phyloP scores from a whole-genome alignment of 2,888 invertebrate genomes.

The Drosophila gaucha region DNA sequence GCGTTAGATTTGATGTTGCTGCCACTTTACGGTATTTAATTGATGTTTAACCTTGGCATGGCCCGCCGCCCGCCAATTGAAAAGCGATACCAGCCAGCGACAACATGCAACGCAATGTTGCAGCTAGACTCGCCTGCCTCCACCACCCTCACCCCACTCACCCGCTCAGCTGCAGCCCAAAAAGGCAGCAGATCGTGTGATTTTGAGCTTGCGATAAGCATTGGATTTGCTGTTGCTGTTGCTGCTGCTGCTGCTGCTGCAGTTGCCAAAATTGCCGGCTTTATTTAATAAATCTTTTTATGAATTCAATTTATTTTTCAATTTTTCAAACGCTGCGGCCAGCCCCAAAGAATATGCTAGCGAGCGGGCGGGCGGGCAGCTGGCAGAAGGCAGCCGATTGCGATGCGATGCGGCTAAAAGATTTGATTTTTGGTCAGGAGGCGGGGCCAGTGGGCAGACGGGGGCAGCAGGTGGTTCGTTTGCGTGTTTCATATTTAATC shows the following conservation, averaged over 20 bases:
- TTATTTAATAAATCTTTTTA: conserved; percentile 75
- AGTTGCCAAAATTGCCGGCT: conserved; percentile 67
- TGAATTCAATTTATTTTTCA: conserved; percentile 74
- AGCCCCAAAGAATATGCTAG: conserved; percentile 22
- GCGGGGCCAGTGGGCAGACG: conserved; percentile 7
- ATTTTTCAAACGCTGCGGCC: conserved; percentile 68
- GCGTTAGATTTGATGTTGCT: conserved; percentile 67
- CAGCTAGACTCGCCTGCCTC: conserved; percentile 19
- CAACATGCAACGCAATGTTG: conserved; percentile 52
- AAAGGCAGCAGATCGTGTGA: conserved; percentile 56
- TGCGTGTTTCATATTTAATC: conserved; percentile 82
- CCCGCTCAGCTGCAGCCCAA: conserved; percentile 5
- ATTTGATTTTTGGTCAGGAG: conserved; percentile 20
- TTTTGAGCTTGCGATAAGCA: conserved; percentile 67
- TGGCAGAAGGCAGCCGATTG: conserved; percentile 15
- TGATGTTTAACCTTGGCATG: conserved; percentile 77
- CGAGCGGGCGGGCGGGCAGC: conserved; percentile 1
- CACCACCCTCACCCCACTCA: conserved; percentile 23
- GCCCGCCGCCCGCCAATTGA: conserved; percentile 28
- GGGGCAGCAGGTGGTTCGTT: conserved; percentile 48
- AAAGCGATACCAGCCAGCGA: conserved; percentile 43
- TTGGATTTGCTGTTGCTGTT: conserved; percentile 43
- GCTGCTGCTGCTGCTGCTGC: conserved; percentile 20
- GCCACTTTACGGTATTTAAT: conserved; percentile 71
- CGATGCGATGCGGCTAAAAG: conserved; percentile 44